Conservation (phyloP, 2,113 vertebrate genomes). For the Laticauda colubrina region DNA sequence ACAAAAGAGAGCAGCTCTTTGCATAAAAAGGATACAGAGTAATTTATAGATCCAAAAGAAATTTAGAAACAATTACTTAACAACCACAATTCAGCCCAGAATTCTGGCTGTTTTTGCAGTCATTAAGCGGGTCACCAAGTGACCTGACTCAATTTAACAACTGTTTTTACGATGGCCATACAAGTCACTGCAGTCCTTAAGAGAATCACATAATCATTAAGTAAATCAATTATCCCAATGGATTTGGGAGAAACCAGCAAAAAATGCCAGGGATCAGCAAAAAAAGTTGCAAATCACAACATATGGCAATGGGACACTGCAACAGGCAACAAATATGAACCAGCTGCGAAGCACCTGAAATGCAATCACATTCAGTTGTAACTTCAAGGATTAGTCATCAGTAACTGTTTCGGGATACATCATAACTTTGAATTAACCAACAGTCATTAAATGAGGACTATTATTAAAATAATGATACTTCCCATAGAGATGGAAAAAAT, state of each 20-base stretch:
- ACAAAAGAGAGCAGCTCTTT: not conserved
- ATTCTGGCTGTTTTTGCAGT: not conserved
- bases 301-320: not conserved
- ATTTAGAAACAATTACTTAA: not conserved
- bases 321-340: not conserved
- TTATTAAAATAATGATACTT: not conserved
- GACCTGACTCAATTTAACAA: not conserved
- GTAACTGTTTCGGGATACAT: not conserved
- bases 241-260: not conserved
- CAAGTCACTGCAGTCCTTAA: not conserved
- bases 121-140: not conserved
- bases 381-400: not conserved
- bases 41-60: not conserved
- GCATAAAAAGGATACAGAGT: not conserved
- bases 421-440: not conserved
- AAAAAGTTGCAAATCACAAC: not conserved
- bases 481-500: not conserved
- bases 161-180: not conserved
- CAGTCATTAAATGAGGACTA: not conserved
- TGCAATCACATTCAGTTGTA: not conserved
- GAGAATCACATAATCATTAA: not conserved
- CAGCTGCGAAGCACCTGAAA: not conserved
- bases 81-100: not conserved
- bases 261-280: not conserved
- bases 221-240: not conserved